Percentiles rank a stretch among this genome's conserved stretches.
These are phyloP conservation scores for Micrasema minimum DNA, from an alignment of 1,140 invertebrate species.

Conservation along the genomic window DNA sequence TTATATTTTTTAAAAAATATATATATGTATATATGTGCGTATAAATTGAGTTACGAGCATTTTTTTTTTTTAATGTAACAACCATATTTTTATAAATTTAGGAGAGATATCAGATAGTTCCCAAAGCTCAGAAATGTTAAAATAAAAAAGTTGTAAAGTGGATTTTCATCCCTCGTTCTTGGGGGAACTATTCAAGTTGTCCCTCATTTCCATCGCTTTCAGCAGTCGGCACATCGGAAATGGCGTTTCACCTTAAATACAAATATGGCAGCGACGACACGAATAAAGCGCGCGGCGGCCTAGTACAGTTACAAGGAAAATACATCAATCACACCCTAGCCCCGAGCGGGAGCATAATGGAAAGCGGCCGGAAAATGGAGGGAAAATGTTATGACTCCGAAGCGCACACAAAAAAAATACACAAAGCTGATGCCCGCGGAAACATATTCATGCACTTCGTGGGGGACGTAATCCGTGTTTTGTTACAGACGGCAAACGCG, in stretches of 20 bases:
- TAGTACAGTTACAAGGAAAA: conserved; percentile 30
- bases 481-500: conserved; percentile 24
- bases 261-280: conserved; percentile 44
- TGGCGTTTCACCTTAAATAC: conserved; percentile 30
- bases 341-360: conserved; percentile 43
- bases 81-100: too few relatives aligned
- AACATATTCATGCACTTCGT: conserved; percentile 26
- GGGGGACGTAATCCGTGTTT: conserved; percentile 43
- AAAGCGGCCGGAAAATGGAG: conserved; percentile 47
- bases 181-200: conserved; percentile 2
- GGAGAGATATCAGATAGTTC: too few relatives aligned
- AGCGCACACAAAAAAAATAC: conserved; percentile 39
- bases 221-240: conserved; percentile 13
- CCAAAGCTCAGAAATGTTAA: not conserved
- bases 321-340: conserved; percentile 52
- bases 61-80: too few relatives aligned
- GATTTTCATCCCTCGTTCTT: not conserved
- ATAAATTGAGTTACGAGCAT: too few relatives aligned
- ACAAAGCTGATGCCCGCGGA: conserved; percentile 39
- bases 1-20: too few relatives aligned
- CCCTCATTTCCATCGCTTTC: conserved; percentile 7
- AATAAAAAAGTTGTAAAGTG: not conserved
- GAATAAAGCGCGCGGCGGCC: conserved; percentile 10
- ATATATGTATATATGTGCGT: too few relatives aligned
- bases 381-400: conserved; percentile 35